Conservation (phyloP, 2,113 vertebrate genomes). For the Rattus rattus region DNA sequence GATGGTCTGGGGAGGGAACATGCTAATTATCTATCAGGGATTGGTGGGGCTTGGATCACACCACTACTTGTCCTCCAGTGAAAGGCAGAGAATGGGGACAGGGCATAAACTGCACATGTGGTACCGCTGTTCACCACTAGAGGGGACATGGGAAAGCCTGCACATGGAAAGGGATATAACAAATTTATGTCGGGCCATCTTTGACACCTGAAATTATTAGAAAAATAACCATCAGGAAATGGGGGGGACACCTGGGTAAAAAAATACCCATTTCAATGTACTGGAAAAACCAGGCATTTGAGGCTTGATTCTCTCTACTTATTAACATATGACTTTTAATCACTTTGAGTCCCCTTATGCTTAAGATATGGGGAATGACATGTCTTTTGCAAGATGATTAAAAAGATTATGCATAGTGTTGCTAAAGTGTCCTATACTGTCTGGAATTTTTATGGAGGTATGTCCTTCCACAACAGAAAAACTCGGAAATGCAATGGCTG, state of each 20-base stretch:
- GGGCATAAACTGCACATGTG: no score
- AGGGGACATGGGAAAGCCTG: no score
- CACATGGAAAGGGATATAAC: no score
- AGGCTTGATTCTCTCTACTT: not conserved
- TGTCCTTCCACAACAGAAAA: not conserved
- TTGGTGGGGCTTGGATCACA: no score
- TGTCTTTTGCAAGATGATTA: not conserved
- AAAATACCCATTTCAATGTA: not conserved
- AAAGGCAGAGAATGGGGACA: no score
- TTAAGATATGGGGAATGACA: not conserved
- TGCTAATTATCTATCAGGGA: no score
- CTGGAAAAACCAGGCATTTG: not conserved
- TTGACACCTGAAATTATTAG: not conserved
- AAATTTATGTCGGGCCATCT: no score
- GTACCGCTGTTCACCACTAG: no score
- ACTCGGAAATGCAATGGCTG: not conserved
- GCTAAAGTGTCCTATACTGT: not conserved
- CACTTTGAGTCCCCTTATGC: not conserved
- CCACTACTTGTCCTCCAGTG: no score
- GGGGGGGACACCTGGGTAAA: no score
- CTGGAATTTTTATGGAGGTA: not conserved
- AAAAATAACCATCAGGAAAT: not conserved
- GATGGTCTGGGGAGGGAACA: no score
- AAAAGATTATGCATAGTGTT: not conserved
- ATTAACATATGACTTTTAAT: not conserved